Evolutionary conservation across 2,797 vertebrate species (phyloP), one percentile per base, ranked within the genome.

Genomic region (Chelon labrosus): DNA sequence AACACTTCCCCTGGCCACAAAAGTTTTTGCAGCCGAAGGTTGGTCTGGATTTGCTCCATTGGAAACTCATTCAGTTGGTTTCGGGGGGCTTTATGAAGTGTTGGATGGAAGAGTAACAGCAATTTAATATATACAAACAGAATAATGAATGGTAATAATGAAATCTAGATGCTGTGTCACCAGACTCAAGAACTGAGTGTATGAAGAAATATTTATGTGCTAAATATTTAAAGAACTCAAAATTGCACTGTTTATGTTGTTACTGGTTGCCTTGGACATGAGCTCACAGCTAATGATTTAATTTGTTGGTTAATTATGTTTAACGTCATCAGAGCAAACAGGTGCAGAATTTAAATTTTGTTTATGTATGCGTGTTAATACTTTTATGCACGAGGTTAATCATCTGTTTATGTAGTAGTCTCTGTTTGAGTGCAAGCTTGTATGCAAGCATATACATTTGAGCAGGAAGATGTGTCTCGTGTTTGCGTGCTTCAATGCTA

Each of bases 381-480:
- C 6, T 22, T 68, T 27, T 22, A 42, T 68, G 63, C 50, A 53
- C 1, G 8, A 54, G 17, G 39, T 38, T 53, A 61, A 50, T 70
- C 27, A 46, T 52, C 41, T 41, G n/a, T 42, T 68, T 38, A 13
- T 60, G 57, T 51, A 4, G 42, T 76, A n/a, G 42, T 17, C 14
- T 44, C 16, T 53, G 22, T 55, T 35, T 53, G 14, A 13, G 14
- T 50, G 37, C 37, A 20, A 13, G 8, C 22, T 37, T 41, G 27
- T 54, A 19, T 39, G n/a, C 47, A 73, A 20, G 63, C 16, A 57
- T 51, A 79, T 73, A 73, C 65, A 76, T 35, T 53, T 46, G 55
- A 79, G 53, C 44, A 39, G 54, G 74, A 78, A 58, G 73, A 41
- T 71, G 54, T 55, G 65, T 73, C 37, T 35, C 51, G 10, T 65